Conservation (phyloP, 2,113 vertebrate species). For the Callithrix jacchus region DNA sequence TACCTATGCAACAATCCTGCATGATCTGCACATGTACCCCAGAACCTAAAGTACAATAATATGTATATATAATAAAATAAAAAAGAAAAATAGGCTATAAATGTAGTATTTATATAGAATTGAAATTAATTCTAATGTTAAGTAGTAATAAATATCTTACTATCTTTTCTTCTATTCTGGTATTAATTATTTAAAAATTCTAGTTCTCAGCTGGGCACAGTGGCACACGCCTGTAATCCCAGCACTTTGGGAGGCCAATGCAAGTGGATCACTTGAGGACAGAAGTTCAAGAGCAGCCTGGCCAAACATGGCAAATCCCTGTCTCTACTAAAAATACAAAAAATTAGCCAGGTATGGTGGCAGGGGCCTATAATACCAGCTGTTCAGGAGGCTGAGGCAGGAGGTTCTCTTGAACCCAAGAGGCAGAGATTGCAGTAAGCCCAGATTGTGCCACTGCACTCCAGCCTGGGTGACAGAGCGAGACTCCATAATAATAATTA, state of each 20-base stretch:
- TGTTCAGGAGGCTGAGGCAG: too few species aligned
- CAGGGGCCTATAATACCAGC: too few species aligned
- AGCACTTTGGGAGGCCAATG: not conserved
- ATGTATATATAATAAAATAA: too few species aligned
- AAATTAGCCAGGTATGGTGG: too few species aligned
- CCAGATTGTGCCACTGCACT: not conserved
- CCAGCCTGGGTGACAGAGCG: not conserved
- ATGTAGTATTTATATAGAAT: not conserved
- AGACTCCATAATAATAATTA: not conserved
- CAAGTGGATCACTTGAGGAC: too few species aligned
- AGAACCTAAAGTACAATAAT: too few species aligned
- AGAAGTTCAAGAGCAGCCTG: too few species aligned
- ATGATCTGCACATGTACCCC: too few species aligned
- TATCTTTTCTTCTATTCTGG: not conserved
- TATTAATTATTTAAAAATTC: not conserved
- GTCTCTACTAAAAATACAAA: too few species aligned
- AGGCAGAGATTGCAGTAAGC: not conserved
- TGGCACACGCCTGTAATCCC: not conserved
- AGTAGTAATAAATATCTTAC: not conserved
- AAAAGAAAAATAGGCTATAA: not conserved
- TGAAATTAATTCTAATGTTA: not conserved
- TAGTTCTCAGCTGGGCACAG: not conserved
- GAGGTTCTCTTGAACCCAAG: too few species aligned
- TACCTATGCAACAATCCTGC: too few species aligned
- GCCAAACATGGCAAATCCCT: too few species aligned